Conservation (phyloP, 1,140 invertebrate species). For the Ips typographus region DNA sequence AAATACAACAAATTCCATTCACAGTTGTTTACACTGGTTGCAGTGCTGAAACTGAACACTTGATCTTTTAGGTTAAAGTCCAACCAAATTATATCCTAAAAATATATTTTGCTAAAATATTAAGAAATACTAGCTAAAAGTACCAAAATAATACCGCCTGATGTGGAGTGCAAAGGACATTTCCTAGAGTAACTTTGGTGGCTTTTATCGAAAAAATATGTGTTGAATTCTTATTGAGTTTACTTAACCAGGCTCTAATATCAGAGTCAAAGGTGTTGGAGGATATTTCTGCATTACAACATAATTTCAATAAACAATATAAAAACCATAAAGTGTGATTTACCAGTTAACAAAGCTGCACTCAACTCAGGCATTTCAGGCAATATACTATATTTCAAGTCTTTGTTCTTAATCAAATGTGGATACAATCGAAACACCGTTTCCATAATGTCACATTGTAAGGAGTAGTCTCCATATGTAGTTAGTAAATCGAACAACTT, state of each 20-base stretch:
- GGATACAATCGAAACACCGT: constrained; percentile 7
- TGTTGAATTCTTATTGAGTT: not conserved
- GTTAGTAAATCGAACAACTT: constrained; percentile 2
- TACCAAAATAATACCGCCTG: too few relatives aligned
- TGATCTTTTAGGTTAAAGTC: not conserved
- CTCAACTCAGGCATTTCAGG: not conserved
- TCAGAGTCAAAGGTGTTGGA: not conserved
- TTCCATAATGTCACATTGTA: constrained; percentile 16
- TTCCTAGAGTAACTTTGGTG: too few relatives aligned
- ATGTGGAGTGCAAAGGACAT: too few relatives aligned
- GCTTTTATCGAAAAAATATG: not conserved
- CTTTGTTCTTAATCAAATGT: not conserved
- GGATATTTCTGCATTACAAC: too few relatives aligned
- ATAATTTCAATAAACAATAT: too few relatives aligned
- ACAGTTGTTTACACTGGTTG: too few relatives aligned
- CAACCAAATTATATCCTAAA: not conserved
- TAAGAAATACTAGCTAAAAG: too few relatives aligned
- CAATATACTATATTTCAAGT: not conserved
- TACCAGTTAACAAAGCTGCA: not conserved
- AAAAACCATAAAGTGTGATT: not conserved
- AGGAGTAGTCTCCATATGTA: constrained; percentile 5
- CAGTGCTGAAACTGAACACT: too few relatives aligned
- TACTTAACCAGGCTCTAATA: not conserved
- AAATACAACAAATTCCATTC: too few relatives aligned
- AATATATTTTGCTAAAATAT: too few relatives aligned